phyloP scores from a whole-genome alignment of 2,888 invertebrate species.

The Digitonthophagus gazella region DNA sequence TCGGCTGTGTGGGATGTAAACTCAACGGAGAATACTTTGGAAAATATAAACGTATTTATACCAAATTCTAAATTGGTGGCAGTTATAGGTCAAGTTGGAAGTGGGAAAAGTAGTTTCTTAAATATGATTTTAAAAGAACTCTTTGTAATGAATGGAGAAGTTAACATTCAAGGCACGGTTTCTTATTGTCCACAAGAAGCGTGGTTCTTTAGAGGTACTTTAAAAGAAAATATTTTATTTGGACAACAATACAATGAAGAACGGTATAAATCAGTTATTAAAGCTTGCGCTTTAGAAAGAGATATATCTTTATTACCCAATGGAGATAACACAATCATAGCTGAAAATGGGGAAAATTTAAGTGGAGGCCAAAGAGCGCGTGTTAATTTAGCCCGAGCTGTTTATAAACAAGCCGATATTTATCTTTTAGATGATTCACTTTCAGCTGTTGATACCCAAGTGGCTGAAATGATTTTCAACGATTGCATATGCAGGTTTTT shows the following conservation, averaged over 20 bases:
- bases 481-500: constrained; percentile 62
- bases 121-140: constrained; percentile 72
- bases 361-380: constrained; percentile 76
- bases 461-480: constrained; percentile 68
- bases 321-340: constrained; percentile 76
- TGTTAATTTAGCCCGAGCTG: constrained; percentile 61
- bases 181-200: constrained; percentile 82
- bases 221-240: constrained; percentile 75
- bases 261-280: constrained; percentile 62
- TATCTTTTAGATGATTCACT: constrained; percentile 75
- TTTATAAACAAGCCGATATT: constrained; percentile 70
- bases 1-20: constrained; percentile 56
- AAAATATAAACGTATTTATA: constrained; percentile 52
- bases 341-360: constrained; percentile 69
- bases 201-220: constrained; percentile 74
- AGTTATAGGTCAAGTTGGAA: constrained; percentile 69
- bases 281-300: constrained; percentile 65
- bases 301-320: constrained; percentile 71
- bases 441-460: constrained; percentile 72
- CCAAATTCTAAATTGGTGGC: constrained; percentile 53
- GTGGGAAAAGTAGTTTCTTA: constrained; percentile 63
- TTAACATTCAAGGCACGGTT: constrained; percentile 59
- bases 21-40: constrained; percentile 51
- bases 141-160: constrained; percentile 60
- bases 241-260: constrained; percentile 68